phyloP scores from a whole-genome alignment of 35 echinoderm and acorn worm species.

The Apostichopus californicus region DNA sequence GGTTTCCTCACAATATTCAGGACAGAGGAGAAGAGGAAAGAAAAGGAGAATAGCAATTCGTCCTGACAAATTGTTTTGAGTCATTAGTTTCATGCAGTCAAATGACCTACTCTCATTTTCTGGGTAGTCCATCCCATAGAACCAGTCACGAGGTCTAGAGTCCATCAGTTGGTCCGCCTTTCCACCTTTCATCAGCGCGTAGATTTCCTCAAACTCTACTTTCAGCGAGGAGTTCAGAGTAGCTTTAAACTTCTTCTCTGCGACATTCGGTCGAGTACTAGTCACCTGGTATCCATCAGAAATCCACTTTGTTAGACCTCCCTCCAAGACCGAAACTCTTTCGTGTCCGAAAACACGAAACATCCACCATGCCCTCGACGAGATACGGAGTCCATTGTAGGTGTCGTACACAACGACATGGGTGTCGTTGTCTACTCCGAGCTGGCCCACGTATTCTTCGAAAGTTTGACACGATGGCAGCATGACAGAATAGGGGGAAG shows the following conservation, averaged over 20 bases:
- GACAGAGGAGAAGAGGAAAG: no score
- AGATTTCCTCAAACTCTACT: slow-evolving; percentile 49
- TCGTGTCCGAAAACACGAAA: slow-evolving; percentile 56
- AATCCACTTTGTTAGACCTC: slow-evolving; percentile 62
- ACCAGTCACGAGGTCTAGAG: slow-evolving; percentile 42
- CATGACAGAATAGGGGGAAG: slow-evolving; percentile 27
- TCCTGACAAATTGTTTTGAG: not conserved
- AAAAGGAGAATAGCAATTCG: no score
- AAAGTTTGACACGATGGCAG: slow-evolving; percentile 35
- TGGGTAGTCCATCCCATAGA: slow-evolving; percentile 41
- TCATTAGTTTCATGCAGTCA: not conserved
- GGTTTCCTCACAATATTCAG: no score
- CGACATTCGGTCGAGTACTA: not conserved
- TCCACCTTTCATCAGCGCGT: slow-evolving; percentile 8
- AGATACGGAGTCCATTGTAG: slow-evolving; percentile 32
- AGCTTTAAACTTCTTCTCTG: not conserved
- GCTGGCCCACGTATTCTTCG: slow-evolving; percentile 29
- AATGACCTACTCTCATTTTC: slow-evolving; percentile 41
- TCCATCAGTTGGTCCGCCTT: slow-evolving; percentile 25
- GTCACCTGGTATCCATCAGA: slow-evolving; percentile 37
- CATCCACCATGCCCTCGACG: slow-evolving; percentile 52
- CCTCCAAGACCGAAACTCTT: slow-evolving; percentile 53
- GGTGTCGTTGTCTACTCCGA: slow-evolving; percentile 49
- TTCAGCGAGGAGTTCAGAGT: not conserved
- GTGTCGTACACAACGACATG: slow-evolving; percentile 59